Evolutionary conservation across 2,797 vertebrate species (phyloP).

Genomic region (Lagodon rhomboides): DNA sequence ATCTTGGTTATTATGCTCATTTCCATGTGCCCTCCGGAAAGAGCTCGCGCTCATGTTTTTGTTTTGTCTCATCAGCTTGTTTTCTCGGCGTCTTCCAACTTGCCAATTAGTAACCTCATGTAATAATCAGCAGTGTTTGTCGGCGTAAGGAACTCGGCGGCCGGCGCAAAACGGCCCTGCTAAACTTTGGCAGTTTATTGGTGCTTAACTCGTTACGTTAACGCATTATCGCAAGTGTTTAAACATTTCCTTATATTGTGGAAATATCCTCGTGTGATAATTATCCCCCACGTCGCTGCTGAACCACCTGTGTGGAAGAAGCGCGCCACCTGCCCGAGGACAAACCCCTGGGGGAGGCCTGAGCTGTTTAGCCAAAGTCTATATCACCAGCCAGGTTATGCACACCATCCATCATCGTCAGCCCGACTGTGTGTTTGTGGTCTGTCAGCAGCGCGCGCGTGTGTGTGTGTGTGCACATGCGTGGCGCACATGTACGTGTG

Average conservation of each 20-base stretch:
- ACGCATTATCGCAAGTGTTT: slow-evolving; percentile 15
- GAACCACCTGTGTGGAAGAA: slow-evolving; percentile 76
- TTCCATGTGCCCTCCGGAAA: slow-evolving; percentile 52
- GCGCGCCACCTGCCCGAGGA: slow-evolving; percentile 77
- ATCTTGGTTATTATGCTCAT: slow-evolving; percentile 65
- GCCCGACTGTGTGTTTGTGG: slow-evolving; percentile 79
- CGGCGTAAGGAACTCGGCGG: slow-evolving; percentile 38
- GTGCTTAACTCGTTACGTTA: not conserved
- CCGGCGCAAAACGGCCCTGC: slow-evolving; percentile 10
- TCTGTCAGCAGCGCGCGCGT: slow-evolving; percentile 78
- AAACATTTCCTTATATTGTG: slow-evolving; percentile 4
- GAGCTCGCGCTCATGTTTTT: slow-evolving; percentile 55
- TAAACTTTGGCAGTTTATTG: slow-evolving; percentile 26
- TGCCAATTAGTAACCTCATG: slow-evolving; percentile 50
- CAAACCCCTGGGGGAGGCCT: slow-evolving; percentile 76
- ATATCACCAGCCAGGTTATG: slow-evolving; percentile 80
- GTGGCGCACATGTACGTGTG: slow-evolving; percentile 49
- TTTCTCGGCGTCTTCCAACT: slow-evolving; percentile 45
- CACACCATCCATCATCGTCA: slow-evolving; percentile 85
- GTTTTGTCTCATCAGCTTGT: slow-evolving; percentile 64
- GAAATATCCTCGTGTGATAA: slow-evolving; percentile 62
- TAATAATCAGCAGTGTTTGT: slow-evolving; percentile 54
- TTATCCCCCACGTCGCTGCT: slow-evolving; percentile 58
- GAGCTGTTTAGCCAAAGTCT: slow-evolving; percentile 82
- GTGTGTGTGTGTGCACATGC: slow-evolving; percentile 48